Base-by-base conservation (phyloP, 2,888 invertebrate genomes). In the Hirtodrosophila confusa region DNA sequence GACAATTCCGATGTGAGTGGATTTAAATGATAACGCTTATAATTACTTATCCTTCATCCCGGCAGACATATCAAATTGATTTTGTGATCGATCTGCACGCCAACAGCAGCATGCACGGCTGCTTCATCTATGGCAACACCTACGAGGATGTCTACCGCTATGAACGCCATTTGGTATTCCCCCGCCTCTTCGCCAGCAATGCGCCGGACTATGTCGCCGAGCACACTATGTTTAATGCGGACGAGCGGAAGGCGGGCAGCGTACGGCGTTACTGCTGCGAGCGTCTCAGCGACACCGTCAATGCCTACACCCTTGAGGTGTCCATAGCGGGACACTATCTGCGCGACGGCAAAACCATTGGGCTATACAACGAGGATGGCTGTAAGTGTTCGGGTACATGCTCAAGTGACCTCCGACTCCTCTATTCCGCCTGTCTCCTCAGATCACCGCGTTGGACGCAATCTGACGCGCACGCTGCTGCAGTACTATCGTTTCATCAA, bases 51-150 rank as follows among this genome's bases (percentile, higher is more conserved):
- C 69, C 27, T 6, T 27, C 27, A 27, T 27, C 10, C 56, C 76
- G 61, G 11, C 69, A 92, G 91, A 89, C 88, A 31, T 90, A 93
- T 91, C 97, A 98, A 78, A 92, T 99, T 83, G 98, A 99, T 91
- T 97, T 98, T 90, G 96, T 98, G 67, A 94, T 99, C 56, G 99
- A 99, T 92, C 93, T 99, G 48, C 99, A 99, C 90, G 97, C 97
- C 6, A 98, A 99, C 90, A 95, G 97, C 10, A 98, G 96, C 78
- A 94, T 97, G 65, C 95, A 96, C 89, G 99, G 99, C 7, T 95
- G 97, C 54, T 99, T 99, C 92, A 95, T 99, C 69, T 97, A 98
- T 87, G 99, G 99, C 23, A 99, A 98, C 90, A 95, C 96, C 0
- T 98, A 97, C 86, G 97, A 97, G 84, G 97, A 98, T 90, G 97